phyloP scores from a whole-genome alignment of 2,797 vertebrate genomes.

The Clarias platycephalus region DNA sequence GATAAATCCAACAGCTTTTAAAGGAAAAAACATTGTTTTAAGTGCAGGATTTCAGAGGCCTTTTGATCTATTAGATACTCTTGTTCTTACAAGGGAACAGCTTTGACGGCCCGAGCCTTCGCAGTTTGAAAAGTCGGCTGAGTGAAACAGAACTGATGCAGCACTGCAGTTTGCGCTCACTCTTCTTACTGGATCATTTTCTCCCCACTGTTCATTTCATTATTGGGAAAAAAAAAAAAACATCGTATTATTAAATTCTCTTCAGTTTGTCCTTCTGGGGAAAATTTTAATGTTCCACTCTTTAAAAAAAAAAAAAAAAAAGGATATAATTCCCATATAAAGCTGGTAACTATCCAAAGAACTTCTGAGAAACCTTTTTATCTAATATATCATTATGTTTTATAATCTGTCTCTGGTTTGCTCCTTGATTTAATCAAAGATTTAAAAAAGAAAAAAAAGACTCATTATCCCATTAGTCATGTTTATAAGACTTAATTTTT shows the following conservation, averaged over 20 bases:
- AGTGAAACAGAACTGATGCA: slow-evolving; percentile 48
- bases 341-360: neutral
- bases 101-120: slow-evolving; percentile 33
- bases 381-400: neutral
- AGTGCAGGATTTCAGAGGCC: slow-evolving; percentile 14
- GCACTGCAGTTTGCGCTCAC: slow-evolving; percentile 1
- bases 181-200: neutral
- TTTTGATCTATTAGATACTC: slow-evolving; percentile 33
- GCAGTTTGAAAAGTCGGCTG: slow-evolving; percentile 45
- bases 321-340: neutral
- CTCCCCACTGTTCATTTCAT: neutral
- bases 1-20: neutral
- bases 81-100: slow-evolving; percentile 33
- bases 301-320: neutral
- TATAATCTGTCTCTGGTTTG: neutral
- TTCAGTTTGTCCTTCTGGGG: neutral
- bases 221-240: neutral
- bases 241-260: neutral
- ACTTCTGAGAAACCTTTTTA: neutral
- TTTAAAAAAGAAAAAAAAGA: too few species aligned
- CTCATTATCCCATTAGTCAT: neutral
- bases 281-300: neutral
- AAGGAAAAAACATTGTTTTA: slow-evolving; percentile 16
- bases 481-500: neutral
- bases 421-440: neutral